Base-by-base conservation (phyloP, 2,797 vertebrate species). In the Rhinophrynus dorsalis region DNA sequence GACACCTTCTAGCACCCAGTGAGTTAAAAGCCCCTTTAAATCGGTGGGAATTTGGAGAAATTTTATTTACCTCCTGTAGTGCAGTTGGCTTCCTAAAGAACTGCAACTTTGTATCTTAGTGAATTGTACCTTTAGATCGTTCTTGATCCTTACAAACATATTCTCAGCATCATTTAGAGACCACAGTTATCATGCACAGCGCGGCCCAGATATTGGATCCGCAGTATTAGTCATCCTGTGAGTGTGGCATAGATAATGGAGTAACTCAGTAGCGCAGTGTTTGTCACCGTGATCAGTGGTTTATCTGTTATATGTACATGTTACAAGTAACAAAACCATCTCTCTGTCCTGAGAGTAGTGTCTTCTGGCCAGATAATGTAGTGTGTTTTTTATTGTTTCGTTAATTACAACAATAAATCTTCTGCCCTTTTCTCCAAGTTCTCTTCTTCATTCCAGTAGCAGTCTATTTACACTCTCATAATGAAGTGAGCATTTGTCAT, bases 361-460 rank as follows among this genome's bases (percentile, higher is more conserved):
- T 62, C 29, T 47, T 17, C 48, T 27, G 26, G 56, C 18, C 33
- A 3, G 32, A 21, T 59, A 51, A 44, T 50, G 24, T 48, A 21
- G 13, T 37, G 29, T 20, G 23, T 59, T 47, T 37, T n/a, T 47
- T 55, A 62, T 30, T 45, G 51, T 60, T 62, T 54, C 37, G 26
- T 61, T 62, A 55, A 55, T 62, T 27, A 27, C 1, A 35, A n/a
- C 18, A 38, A 44, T 56, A 37, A 27, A 38, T 63, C 68, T 55
- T 57, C 6, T 56, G 27, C 29, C 9, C 26, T 6, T 44, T 54
- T 35, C 33, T 17, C 26, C 30, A 21, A 6, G 7, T 35, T 52
- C 38, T 60, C 32, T 2, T 15, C 37, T 61, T 11, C 8, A 26
- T 44, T 45, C 32, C 38, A 24, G 11, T 52, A 42, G 17, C 26